Conservation (phyloP, 2,888 invertebrate species). For the Trichogramma dendrolimi region DNA sequence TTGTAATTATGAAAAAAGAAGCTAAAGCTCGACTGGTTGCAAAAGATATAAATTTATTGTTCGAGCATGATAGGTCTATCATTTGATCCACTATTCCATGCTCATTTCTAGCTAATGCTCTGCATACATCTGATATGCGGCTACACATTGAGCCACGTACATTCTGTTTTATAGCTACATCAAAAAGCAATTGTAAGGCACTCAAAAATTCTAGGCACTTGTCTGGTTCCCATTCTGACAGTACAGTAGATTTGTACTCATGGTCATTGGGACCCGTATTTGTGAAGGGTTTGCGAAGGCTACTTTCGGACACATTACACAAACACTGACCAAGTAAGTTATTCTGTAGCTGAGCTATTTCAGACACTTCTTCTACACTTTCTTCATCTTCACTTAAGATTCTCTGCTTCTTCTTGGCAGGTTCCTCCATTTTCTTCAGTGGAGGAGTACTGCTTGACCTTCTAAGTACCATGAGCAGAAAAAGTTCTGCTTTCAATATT, state of each 20-base stretch:
- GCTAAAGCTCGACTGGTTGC: slow-evolving; percentile 75
- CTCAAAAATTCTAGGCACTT: slow-evolving; percentile 75
- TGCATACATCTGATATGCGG: slow-evolving; percentile 74
- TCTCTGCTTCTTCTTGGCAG: slow-evolving; percentile 78
- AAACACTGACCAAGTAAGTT: slow-evolving; percentile 73
- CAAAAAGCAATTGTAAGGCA: slow-evolving; percentile 77
- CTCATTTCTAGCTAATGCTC: slow-evolving; percentile 74
- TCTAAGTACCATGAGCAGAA: slow-evolving; percentile 63
- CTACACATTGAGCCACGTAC: slow-evolving; percentile 77
- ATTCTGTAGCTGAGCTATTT: slow-evolving; percentile 62
- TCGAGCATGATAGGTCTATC: slow-evolving; percentile 72
- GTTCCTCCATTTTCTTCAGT: slow-evolving; percentile 72
- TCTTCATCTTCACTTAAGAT: slow-evolving; percentile 60
- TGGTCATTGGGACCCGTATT: slow-evolving; percentile 56
- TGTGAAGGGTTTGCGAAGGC: slow-evolving; percentile 69
- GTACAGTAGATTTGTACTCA: slow-evolving; percentile 54
- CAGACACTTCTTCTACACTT: slow-evolving; percentile 59
- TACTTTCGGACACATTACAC: slow-evolving; percentile 70
- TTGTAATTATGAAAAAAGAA: slow-evolving; percentile 78
- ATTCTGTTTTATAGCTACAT: slow-evolving; percentile 80
- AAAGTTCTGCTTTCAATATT: slow-evolving; percentile 25
- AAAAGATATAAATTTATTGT: slow-evolving; percentile 77
- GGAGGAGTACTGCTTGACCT: slow-evolving; percentile 56
- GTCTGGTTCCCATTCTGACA: slow-evolving; percentile 64
- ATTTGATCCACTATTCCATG: slow-evolving; percentile 81